Conservation (phyloP, 1,140 invertebrate genomes). For the Charaxes varanes region DNA sequence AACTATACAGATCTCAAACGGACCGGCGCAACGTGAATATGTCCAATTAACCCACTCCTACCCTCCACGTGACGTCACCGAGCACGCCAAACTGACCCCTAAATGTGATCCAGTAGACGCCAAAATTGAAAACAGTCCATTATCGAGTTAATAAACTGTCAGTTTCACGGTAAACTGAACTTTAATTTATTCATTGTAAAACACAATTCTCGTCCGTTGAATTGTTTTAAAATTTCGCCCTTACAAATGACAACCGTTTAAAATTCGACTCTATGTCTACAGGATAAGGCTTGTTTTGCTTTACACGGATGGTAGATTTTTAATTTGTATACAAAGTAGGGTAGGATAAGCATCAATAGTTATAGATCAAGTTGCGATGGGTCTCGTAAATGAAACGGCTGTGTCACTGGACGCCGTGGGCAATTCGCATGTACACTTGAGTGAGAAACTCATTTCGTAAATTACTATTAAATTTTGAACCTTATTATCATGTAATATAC, state of each 20-base stretch:
- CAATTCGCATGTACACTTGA: conserved; percentile 11
- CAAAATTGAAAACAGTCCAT: background rate
- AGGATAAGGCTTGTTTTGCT: background rate
- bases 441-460: background rate
- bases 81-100: conserved; percentile 3
- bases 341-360: conserved; percentile 10
- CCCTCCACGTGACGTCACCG: conserved; percentile 3
- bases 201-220: background rate
- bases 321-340: background rate
- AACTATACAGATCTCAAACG: conserved; percentile 45
- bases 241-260: background rate
- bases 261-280: background rate
- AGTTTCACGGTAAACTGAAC: conserved; percentile 1
- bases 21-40: conserved; percentile 26
- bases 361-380: conserved; percentile 11
- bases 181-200: background rate
- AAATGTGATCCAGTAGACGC: background rate
- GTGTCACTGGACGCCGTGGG: conserved; percentile 29
- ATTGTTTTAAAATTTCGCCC: conserved; percentile 1
- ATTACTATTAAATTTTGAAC: too few relatives aligned
- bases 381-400: conserved; percentile 25
- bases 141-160: background rate
- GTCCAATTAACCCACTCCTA: conserved; percentile 20
- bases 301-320: background rate
- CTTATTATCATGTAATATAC: too few relatives aligned